Evolutionary conservation across 2,888 invertebrate genomes (phyloP), one percentile per base, ranked within the genome.

Genomic region (Acronicta alni): DNA sequence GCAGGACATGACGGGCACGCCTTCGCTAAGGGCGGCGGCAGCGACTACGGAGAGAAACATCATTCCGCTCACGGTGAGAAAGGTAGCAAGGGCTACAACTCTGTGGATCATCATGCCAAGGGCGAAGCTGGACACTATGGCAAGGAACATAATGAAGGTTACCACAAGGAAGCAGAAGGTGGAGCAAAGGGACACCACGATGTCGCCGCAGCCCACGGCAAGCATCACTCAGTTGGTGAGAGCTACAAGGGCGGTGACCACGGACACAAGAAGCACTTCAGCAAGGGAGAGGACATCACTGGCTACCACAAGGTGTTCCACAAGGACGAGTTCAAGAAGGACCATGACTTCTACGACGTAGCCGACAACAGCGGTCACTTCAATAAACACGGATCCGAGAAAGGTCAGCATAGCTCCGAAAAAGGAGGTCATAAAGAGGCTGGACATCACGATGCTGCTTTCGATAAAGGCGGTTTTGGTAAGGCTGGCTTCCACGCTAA

Each of bases 271-370:
- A 94, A 95, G 53, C 95, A 95, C 66, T 95, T 95, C 86, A 96
- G 96, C 86, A 96, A 96, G 82, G 96, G 96, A 0, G 95, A 96
- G 64, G 96, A 96, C 51, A 95, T 96, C 18, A 96, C 95, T 8
- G 97, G 97, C 16, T 97, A 95, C 90, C 96, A 96, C 86, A 96
- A 96, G 78, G 96, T 96, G 1, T 96, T 96, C 87, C 95, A 95
- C 88, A 97, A 97, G 91, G 96, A 97, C 81, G 97, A 97, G 85
- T 97, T 95, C 93, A 96, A 97, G 86, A 97, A 97, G 81, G 96
- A 97, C 79, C 96, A 96, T 73, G 96, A 96, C 76, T 97, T 97
- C 89, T 97, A 97, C 83, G 97, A 97, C 79, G 96, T 96, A 47
- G 95, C 95, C 23, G 96, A 97, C 81, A 95, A 95, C 51, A 95